These are phyloP conservation scores for Sialia sialis DNA, from an alignment of 2,113 vertebrate genomes.

Conservation along the genomic window DNA sequence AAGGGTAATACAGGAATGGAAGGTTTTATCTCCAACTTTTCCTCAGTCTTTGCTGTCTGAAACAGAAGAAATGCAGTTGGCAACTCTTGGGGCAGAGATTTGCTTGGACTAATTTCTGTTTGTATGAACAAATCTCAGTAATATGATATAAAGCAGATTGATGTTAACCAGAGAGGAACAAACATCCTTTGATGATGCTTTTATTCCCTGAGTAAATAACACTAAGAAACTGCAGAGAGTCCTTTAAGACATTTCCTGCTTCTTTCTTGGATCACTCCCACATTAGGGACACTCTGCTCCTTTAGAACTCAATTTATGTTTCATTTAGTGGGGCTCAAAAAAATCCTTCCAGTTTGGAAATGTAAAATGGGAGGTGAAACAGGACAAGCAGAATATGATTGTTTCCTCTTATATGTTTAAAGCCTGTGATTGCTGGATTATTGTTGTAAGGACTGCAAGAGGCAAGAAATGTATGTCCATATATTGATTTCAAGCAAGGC, in stretches of 20 bases:
- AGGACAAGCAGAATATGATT: neutral
- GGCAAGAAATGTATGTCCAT: neutral
- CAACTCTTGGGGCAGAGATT: neutral
- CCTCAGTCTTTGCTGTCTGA: neutral
- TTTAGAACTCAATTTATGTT: neutral
- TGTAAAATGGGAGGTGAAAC: neutral
- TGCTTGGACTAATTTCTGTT: neutral
- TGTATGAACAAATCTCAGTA: neutral
- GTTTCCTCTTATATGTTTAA: neutral
- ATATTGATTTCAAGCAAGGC: neutral
- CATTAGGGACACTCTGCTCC: neutral
- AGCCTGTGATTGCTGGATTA: neutral
- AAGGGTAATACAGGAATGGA: neutral
- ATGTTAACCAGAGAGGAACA: constrained; percentile 8
- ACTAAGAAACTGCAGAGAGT: neutral
- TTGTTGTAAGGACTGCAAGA: neutral
- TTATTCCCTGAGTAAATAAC: constrained; percentile 25
- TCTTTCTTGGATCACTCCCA: constrained; percentile 4
- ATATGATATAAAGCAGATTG: neutral
- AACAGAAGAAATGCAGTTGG: neutral
- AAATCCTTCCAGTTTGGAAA: neutral
- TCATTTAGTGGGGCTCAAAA: neutral
- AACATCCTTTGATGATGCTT: constrained; percentile 15
- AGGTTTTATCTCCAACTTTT: neutral
- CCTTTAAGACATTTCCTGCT: constrained; percentile 12